Evolutionary conservation across 2,797 vertebrate genomes (phyloP).

Genomic region (Ispidina picta): DNA sequence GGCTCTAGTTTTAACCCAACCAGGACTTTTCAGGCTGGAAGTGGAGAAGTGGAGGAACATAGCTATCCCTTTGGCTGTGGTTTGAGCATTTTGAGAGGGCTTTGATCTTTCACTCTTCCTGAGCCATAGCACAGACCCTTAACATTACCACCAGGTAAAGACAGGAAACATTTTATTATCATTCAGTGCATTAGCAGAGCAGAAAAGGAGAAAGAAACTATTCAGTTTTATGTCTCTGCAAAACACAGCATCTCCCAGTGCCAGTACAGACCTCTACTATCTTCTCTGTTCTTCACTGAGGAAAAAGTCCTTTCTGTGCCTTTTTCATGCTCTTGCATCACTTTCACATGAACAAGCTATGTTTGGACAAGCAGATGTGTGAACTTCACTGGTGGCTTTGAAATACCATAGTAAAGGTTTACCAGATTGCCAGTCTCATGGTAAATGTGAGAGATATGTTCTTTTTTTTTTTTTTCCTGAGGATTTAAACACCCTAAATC

Average conservation of each 20-base stretch:
- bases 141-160: background rate
- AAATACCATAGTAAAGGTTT: background rate
- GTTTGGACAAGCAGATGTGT: background rate
- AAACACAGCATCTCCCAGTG: background rate
- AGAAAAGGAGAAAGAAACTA: background rate
- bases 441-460: background rate
- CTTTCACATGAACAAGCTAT: background rate
- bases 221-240: background rate
- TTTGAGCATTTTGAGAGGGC: conserved; percentile 24
- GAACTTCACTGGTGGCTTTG: background rate
- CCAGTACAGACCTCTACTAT: background rate
- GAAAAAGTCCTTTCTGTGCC: background rate
- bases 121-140: conserved; percentile 39
- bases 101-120: background rate
- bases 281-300: background rate
- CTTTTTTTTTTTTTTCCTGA: background rate
- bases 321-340: background rate
- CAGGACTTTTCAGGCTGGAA: background rate
- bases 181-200: background rate
- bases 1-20: background rate
- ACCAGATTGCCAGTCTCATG: background rate
- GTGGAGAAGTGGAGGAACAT: background rate
- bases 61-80: conserved; percentile 18
- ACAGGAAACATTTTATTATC: background rate
- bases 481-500: background rate